Evolutionary conservation across 30 jellyfish, hydroid and myxozoan species (phyloP).

Genomic region (Aurelia sp.): DNA sequence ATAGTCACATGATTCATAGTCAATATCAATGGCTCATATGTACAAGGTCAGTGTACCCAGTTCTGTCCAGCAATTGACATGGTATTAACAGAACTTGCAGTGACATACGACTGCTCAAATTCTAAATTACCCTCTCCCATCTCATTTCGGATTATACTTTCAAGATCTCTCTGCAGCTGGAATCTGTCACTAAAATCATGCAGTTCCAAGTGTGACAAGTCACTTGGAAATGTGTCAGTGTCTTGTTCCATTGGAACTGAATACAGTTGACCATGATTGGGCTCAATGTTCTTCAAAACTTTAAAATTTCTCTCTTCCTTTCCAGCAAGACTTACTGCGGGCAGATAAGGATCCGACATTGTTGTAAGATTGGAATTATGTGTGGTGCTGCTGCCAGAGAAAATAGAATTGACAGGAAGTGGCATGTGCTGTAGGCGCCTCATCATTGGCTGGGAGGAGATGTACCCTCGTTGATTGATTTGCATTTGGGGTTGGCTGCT

Average conservation of each 20-base stretch:
- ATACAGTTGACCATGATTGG: constrained; percentile 14
- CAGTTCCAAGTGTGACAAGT: constrained; percentile 87
- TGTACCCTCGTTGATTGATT: constrained; percentile 61
- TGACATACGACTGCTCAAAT: constrained; percentile 40
- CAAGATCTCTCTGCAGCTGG: constrained; percentile 93
- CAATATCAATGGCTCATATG: neutral
- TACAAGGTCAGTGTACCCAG: constrained; percentile 76
- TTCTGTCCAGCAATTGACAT: constrained; percentile 76
- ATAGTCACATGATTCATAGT: constrained; percentile 3
- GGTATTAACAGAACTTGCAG: constrained; percentile 57
- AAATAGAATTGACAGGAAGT: constrained; percentile 22
- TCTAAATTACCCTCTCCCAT: constrained; percentile 86
- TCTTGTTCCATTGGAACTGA: constrained; percentile 68
- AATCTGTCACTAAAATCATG: constrained; percentile 89
- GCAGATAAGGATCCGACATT: constrained; percentile 64
- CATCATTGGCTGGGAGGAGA: constrained; percentile 59
- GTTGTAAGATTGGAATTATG: constrained; percentile 33
- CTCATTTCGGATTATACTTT: constrained; percentile 85
- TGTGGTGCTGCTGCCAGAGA: constrained; percentile 2
- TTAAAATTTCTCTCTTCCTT: constrained; percentile 50
- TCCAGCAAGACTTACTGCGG: constrained; percentile 52
- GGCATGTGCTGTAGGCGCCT: constrained; percentile 79
- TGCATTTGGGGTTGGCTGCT: constrained; percentile 56
- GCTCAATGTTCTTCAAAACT: constrained; percentile 26
- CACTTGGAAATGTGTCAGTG: constrained; percentile 88